Evolutionary conservation across 1,140 invertebrate species (phyloP).

Genomic region (Listronotus oregonensis): DNA sequence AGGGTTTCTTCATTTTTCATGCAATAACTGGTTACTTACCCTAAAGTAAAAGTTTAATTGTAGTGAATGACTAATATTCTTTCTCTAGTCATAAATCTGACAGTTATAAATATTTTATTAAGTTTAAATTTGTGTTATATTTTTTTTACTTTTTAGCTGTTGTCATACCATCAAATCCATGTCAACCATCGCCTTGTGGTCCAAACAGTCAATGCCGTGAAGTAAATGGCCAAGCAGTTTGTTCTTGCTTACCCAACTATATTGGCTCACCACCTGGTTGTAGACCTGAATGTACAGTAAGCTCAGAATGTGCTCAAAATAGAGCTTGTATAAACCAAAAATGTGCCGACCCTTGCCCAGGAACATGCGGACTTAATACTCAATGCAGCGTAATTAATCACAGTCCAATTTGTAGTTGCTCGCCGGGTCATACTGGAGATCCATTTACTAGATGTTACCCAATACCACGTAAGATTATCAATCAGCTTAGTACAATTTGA

Average conservation of each 20-base stretch:
- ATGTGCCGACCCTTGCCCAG: constrained; percentile 67
- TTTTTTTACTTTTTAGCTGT: constrained; percentile 41
- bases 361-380: constrained; percentile 62
- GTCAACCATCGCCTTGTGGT: constrained; percentile 75
- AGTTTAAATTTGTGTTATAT: no score
- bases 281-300: constrained; percentile 64
- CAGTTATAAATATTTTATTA: no score
- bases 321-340: constrained; percentile 67
- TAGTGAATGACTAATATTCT: no score
- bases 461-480: constrained; percentile 58
- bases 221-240: constrained; percentile 61
- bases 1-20: no score
- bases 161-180: constrained; percentile 61
- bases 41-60: no score
- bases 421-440: constrained; percentile 62
- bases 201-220: constrained; percentile 60
- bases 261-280: constrained; percentile 65
- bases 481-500: not conserved
- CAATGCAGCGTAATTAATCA: constrained; percentile 67
- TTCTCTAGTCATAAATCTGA: no score
- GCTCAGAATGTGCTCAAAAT: constrained; percentile 66
- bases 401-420: constrained; percentile 68
- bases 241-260: constrained; percentile 64
- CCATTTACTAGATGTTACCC: constrained; percentile 65
- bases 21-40: no score